Conservation (phyloP, 2,888 invertebrate species). For the Drosophila anomalata region DNA sequence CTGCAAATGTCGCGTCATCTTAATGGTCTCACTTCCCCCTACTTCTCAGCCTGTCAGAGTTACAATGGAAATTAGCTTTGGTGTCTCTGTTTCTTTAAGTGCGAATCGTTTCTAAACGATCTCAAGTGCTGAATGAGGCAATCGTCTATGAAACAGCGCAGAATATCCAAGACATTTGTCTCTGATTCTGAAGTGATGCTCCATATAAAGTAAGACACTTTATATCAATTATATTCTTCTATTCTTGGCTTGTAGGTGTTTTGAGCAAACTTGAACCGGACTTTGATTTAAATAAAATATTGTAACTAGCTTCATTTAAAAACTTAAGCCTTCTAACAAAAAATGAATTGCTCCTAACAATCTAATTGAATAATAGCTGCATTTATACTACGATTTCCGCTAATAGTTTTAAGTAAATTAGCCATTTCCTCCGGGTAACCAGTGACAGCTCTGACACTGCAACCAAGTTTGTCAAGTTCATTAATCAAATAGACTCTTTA, state of each 20-base stretch:
- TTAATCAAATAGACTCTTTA: slow-evolving; percentile 3
- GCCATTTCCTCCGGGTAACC: neutral
- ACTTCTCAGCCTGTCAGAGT: slow-evolving; percentile 16
- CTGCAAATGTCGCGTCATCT: slow-evolving; percentile 53
- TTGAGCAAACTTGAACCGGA: neutral
- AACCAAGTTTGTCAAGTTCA: slow-evolving; percentile 9
- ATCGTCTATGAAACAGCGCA: slow-evolving; percentile 18
- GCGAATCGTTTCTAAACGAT: slow-evolving; percentile 26
- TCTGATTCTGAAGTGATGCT: slow-evolving; percentile 4
- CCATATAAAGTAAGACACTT: slow-evolving; percentile 5
- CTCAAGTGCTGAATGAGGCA: slow-evolving; percentile 41
- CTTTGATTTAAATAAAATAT: neutral
- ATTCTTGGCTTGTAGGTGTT: neutral
- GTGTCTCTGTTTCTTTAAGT: slow-evolving; percentile 19
- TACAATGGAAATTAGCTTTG: slow-evolving; percentile 44
- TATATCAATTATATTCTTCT: slow-evolving; percentile 4
- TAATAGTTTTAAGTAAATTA: neutral
- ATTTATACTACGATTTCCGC: slow-evolving; percentile 7
- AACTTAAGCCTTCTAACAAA: neutral
- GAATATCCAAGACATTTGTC: slow-evolving; percentile 7
- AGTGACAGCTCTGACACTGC: neutral
- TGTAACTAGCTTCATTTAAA: neutral
- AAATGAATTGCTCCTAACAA: neutral
- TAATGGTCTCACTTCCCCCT: slow-evolving; percentile 50
- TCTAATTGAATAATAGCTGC: neutral